Evolutionary conservation across 2,888 invertebrate species (phyloP).

Genomic region (Catocala fraxini): DNA sequence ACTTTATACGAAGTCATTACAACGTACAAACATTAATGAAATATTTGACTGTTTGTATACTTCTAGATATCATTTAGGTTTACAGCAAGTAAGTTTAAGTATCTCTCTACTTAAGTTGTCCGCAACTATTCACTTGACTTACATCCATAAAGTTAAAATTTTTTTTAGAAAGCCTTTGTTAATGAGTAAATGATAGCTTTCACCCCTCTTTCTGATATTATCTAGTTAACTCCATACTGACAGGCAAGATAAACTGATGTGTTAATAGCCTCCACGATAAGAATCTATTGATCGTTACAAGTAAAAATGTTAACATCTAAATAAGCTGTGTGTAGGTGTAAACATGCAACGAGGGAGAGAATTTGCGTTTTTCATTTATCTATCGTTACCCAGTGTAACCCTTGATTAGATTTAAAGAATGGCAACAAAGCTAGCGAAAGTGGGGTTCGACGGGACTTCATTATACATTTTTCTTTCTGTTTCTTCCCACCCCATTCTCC

Average conservation of each 20-base stretch:
- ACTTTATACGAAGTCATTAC: neutral
- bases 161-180: no score
- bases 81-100: no score
- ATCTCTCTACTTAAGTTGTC: no score
- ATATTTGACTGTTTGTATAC: neutral
- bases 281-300: conserved; percentile 6
- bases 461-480: conserved; percentile 72
- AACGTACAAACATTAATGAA: neutral
- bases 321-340: conserved; percentile 20
- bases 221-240: neutral
- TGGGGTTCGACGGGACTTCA: conserved; percentile 67
- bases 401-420: conserved; percentile 74
- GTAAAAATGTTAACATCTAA: conserved; percentile 20
- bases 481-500: conserved; percentile 61
- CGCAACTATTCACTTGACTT: no score
- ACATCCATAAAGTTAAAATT: no score
- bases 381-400: conserved; percentile 56
- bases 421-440: conserved; percentile 65
- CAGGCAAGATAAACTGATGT: conserved; percentile 8
- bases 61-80: no score
- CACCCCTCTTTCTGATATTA: neutral
- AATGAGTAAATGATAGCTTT: neutral
- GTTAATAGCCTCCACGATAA: conserved; percentile 14
- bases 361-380: conserved; percentile 43
- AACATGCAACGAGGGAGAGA: conserved; percentile 14